Base-by-base conservation (phyloP, 2,113 vertebrate genomes). In the Trematocara macrostoma region DNA sequence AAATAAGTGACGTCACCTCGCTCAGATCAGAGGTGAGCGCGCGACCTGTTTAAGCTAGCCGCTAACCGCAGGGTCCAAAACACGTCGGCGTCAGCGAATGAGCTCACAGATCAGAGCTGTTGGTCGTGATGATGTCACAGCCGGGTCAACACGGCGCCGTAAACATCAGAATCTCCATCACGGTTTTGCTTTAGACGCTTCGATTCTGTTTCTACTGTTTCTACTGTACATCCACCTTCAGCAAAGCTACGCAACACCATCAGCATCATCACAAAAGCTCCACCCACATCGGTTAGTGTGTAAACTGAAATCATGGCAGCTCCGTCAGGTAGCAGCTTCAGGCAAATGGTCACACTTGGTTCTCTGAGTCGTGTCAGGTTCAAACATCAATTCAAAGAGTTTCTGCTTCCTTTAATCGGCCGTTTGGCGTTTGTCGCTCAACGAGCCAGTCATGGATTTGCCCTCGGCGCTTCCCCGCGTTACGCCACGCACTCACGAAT, bases 291-390 rank as follows among this genome's bases (percentile, higher is more conserved):
- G 2, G 78, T 90, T 87, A 91, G 89, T 89, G 26, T 18, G 11
- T 26, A 35, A 20, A 51, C 23, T 10, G 11, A 26, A 51, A 71
- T 40, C 26, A 38, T 11, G 16, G 71, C 61, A 29, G 76, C 69
- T 86, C 40, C 55, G 81, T 31, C 80, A 88, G 86, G 89, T 29
- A 92, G 91, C 93, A 93, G 35, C 8, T 67, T 90, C 92, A 16
- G 92, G 93, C 94, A 94, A 93, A 94, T 82, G n/a, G 64, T 79
- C 91, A 92, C 87, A 86, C 47, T 83, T 88, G 83, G 88, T 92
- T 84, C 85, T 51, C 59, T 79, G 74, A 61, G 34, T 18, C 29
- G 15, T 29, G 45, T 76, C 11, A 76, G 15, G 42, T 47, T 74
- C 23, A 74, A 5, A 76, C 45, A 29, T 74, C 69, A 74, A 49